Evolutionary conservation across 2,797 vertebrate species (phyloP), one percentile per base, ranked within the genome.

Genomic region (Pteronotus mesoamericanus): DNA sequence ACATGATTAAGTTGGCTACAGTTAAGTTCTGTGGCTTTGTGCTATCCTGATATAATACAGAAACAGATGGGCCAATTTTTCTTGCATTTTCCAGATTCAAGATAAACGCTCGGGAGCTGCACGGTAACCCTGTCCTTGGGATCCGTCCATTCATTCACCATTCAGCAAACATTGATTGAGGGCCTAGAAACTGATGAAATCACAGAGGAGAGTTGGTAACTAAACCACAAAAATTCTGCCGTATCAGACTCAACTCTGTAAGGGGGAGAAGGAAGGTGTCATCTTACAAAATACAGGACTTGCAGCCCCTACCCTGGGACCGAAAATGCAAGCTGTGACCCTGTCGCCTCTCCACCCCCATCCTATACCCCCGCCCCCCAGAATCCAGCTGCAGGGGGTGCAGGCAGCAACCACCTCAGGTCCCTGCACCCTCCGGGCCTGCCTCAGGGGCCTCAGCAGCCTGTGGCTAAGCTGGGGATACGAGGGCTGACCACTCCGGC

Each of bases 31-130:
- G 93, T 95, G 94, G 93, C 96, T 96, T 95, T 96, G 96, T 91
- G 95, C 91, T 96, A 78, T 93, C 89, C 94, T 91, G 93, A 86
- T 96, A 95, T 82, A 95, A 97, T 95, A 91, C 55, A 91, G 94
- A 97, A 97, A 96, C 91, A 94, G 93, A 96, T 96, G 95, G 93
- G 89, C 83, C 94, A 84, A 96, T 98, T 97, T 97, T 97, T 97
- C 97, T 95, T 97, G 86, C 95, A 96, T 96, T 97, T 97, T 89
- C 59, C 69, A 91, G 94, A 94, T 96, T 94, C 83, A 93, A 96
- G 96, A 97, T 97, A 97, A 97, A 97, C 97, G 96, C 88, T 86
- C 1, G 0, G 32, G 85, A 78, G 86, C 83, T 80, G 77, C 75
- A 78, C 78, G 0, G 75, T 82, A 93, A 86, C 95, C 94, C 97